Percentiles rank a stretch among this genome's conserved stretches.
phyloP scores from a whole-genome alignment of 1,140 invertebrate species.

The Tetranychus cinnabarinus region DNA sequence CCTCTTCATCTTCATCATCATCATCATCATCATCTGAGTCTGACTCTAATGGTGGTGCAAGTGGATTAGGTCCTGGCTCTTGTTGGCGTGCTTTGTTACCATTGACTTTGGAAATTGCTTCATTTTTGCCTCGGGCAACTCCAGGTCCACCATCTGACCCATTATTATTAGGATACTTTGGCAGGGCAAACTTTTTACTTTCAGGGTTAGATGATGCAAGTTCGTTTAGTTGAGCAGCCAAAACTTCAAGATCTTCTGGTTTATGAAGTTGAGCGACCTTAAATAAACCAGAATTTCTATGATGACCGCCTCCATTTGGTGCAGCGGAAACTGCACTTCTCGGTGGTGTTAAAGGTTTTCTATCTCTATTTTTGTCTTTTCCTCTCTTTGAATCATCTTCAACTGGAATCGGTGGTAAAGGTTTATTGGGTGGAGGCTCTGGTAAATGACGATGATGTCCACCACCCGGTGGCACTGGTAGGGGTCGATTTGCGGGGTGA shows the following conservation, averaged over 20 bases:
- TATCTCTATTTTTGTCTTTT: conserved; percentile 12
- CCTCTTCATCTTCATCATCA: conserved; percentile 22
- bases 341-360: conserved; percentile 31
- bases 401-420: conserved; percentile 59
- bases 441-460: conserved; percentile 30
- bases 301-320: conserved; percentile 8
- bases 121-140: neutral
- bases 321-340: conserved; percentile 12
- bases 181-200: conserved; percentile 3
- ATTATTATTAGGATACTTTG: neutral
- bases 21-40: conserved; percentile 25
- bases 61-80: conserved; percentile 2
- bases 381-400: conserved; percentile 24
- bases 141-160: neutral
- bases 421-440: conserved; percentile 39
- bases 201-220: conserved; percentile 24
- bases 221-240: conserved; percentile 78
- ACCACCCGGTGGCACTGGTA: conserved; percentile 52
- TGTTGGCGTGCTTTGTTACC: conserved; percentile 1
- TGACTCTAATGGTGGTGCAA: conserved; percentile 4
- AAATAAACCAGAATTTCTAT: conserved; percentile 14
- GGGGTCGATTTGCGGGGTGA: conserved; percentile 64
- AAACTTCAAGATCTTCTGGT: conserved; percentile 49
- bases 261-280: conserved; percentile 13
- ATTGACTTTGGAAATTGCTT: neutral